Evolutionary conservation across 2,888 invertebrate species (phyloP), one percentile per base, ranked within the genome.

Genomic region (Cacoxenus indagator): DNA sequence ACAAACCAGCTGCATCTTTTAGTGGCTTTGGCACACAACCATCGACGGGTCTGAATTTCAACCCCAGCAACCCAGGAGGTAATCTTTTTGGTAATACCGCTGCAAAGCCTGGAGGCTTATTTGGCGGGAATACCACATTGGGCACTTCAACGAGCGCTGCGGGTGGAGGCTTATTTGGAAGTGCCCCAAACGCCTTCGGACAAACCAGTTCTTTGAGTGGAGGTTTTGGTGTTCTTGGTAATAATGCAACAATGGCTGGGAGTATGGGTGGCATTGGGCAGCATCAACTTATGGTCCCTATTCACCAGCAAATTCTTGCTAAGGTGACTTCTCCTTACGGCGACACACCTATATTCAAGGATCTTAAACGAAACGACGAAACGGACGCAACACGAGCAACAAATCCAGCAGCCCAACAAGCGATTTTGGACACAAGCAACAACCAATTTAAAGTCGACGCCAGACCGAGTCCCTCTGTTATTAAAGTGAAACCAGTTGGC

Each of bases 281-380:
- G 65, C 87, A 87, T 14, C 78, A 83, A 51, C 62, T 61, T 0
- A 19, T 70, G 1, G 86, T 89, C 45, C 89, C 90, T 1, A 89
- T 93, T 0, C 93, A 93, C 86, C 94, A 94, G 73, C 93, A 94
- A 84, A 93, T 94, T 26, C 86, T 95, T 67, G 91, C 94, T 0
- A 89, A 96, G 48, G 93, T 94, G 0, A 92, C 94, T 0, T 91
- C 94, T 0, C 97, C 97, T 0, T 97, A 95, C 83, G 96, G 97
- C 0, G 95, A 96, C 85, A 94, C 94, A 43, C 94, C 95, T 0
- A 91, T 97, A 0, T 93, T 95, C 86, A 94, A 94, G 80, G 94
- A 95, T 83, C 86, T 95, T 0, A 86, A 90, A 51, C 86, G 89
- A 0, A 85, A 88, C 88, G 88, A 91, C 89, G 85, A 87, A 78